Percentiles rank a stretch among this genome's conserved stretches.
These are phyloP conservation scores for Rhogogaster chlorosoma DNA, from an alignment of 2,888 invertebrate genomes.

Conservation along the genomic window DNA sequence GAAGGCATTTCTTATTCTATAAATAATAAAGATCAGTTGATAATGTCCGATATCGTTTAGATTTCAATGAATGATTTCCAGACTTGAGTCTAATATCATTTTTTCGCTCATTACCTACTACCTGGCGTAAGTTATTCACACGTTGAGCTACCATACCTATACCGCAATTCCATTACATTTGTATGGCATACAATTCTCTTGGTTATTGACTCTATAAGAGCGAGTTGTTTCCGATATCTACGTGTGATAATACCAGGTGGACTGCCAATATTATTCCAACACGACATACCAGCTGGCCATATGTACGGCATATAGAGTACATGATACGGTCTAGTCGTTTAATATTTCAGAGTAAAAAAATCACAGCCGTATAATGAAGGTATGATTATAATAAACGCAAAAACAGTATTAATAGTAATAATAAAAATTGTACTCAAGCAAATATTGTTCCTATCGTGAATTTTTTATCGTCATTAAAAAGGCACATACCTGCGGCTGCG, in stretches of 20 bases:
- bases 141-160: not conserved
- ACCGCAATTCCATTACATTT: not conserved
- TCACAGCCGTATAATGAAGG: not conserved
- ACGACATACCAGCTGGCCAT: not conserved
- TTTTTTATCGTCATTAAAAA: not conserved
- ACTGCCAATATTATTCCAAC: slow-evolving; percentile 10
- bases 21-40: not conserved
- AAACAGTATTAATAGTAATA: too few relatives aligned
- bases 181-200: not conserved
- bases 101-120: not conserved
- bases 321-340: not conserved
- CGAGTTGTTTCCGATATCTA: not conserved
- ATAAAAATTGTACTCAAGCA: not conserved
- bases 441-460: not conserved
- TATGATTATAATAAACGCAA: not conserved
- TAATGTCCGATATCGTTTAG: slow-evolving; percentile 9
- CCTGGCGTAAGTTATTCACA: not conserved
- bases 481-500: too few relatives aligned
- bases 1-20: not conserved
- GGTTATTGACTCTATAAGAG: not conserved
- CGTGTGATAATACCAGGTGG: not conserved
- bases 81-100: not conserved
- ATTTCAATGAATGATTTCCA: not conserved
- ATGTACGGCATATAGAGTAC: not conserved
- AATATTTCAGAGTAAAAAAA: not conserved